These are phyloP conservation scores for Pterocles orientalis DNA, from an alignment of 2,113 vertebrate genomes.

Conservation along the genomic window DNA sequence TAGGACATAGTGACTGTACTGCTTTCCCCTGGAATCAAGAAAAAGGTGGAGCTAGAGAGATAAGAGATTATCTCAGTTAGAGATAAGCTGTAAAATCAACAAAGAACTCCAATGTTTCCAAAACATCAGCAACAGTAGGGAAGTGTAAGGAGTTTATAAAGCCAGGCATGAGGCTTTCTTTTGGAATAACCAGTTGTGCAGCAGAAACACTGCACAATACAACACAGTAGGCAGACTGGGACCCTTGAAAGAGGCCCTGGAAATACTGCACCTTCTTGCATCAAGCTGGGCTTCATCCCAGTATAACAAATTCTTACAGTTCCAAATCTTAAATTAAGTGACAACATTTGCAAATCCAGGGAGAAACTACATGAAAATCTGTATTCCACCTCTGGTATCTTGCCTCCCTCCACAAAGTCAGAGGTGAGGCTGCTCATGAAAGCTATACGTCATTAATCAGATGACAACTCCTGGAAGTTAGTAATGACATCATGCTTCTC, in stretches of 20 bases:
- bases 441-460: neutral
- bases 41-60: neutral
- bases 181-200: neutral
- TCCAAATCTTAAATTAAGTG: neutral
- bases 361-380: neutral
- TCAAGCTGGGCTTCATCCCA: neutral
- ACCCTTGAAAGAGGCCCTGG: neutral
- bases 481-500: neutral
- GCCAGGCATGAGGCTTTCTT: neutral
- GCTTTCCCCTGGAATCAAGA: neutral
- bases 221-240: neutral
- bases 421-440: neutral
- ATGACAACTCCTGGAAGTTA: neutral
- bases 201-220: neutral
- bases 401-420: neutral
- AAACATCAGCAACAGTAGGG: neutral
- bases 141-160: neutral
- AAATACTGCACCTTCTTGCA: neutral
- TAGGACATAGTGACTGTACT: neutral
- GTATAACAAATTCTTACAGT: neutral
- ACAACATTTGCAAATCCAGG: neutral
- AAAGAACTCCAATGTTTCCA: neutral
- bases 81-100: neutral
- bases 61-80: neutral
- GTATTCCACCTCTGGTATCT: neutral